A percentile compares a stretch with the other conserved stretches of the same genome.
These are phyloP conservation scores for Chromobotia macracanthus DNA, from an alignment of 2,797 vertebrate species.

Conservation along the genomic window DNA sequence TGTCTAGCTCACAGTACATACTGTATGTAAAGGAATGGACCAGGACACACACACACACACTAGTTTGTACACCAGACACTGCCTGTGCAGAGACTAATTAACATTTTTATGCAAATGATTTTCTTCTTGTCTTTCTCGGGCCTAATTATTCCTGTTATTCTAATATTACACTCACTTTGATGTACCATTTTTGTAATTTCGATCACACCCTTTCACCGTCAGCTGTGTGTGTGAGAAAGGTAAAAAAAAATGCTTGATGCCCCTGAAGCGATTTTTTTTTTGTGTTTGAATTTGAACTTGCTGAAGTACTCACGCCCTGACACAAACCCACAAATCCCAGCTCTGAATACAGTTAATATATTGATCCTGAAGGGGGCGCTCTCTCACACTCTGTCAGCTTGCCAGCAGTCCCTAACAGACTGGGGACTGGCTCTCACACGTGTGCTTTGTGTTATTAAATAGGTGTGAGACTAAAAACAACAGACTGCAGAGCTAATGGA, in stretches of 20 bases:
- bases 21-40: conserved; percentile 41
- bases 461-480: conserved; percentile 16
- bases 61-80: conserved; percentile 80
- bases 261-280: not conserved
- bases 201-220: conserved; percentile 92
- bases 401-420: conserved; percentile 19
- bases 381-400: conserved; percentile 39
- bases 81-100: conserved; percentile 95
- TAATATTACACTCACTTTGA: conserved; percentile 88
- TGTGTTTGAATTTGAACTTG: no score
- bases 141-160: conserved; percentile 83
- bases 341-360: conserved; percentile 13
- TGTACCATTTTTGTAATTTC: conserved; percentile 97
- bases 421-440: conserved; percentile 20
- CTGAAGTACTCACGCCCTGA: conserved; percentile 7
- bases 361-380: conserved; percentile 51
- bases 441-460: conserved; percentile 17
- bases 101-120: conserved; percentile 97
- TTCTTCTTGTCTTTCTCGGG: conserved; percentile 72
- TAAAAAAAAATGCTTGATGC: conserved; percentile 19
- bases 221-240: conserved; percentile 23
- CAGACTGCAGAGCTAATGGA: conserved; percentile 1
- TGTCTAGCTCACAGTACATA: not conserved
- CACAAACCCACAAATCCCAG: conserved; percentile 24
- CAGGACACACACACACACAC: conserved; percentile 64